Evolutionary conservation across 2,797 vertebrate genomes (phyloP).

Genomic region (Bryconaethiops microstoma): DNA sequence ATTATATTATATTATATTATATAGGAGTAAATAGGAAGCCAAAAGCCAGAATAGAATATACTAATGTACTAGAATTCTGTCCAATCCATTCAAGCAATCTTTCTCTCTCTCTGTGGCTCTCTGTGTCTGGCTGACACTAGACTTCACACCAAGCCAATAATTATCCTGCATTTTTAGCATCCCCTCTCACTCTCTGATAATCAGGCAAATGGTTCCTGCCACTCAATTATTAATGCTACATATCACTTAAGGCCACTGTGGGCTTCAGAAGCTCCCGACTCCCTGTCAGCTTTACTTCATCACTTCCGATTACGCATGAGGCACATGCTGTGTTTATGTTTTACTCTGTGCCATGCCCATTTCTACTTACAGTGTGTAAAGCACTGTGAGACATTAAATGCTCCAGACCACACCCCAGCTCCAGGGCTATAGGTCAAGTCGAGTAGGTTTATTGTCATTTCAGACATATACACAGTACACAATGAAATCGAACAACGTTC

Average conservation of each 20-base stretch:
- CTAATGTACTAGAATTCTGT: too few relatives aligned
- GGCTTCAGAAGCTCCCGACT: conserved; percentile 1
- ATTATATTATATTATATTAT: too few relatives aligned
- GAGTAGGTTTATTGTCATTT: not conserved
- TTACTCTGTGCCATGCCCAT: not conserved
- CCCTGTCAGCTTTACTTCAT: conserved; percentile 19
- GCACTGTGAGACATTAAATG: not conserved
- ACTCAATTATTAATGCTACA: conserved; percentile 49
- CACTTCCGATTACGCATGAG: not conserved
- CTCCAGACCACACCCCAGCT: not conserved
- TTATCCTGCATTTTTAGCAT: not conserved
- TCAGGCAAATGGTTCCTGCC: conserved; percentile 23
- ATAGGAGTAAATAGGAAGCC: too few relatives aligned
- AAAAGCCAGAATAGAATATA: too few relatives aligned
- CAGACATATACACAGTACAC: too few relatives aligned
- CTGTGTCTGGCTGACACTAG: not conserved
- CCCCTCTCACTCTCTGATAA: not conserved
- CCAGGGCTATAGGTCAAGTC: not conserved
- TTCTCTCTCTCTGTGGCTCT: not conserved
- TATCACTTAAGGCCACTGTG: conserved; percentile 28
- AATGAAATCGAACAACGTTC: too few relatives aligned
- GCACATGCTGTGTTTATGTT: not conserved
- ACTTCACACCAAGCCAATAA: conserved; percentile 22
- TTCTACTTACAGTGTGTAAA: conserved; percentile 8
- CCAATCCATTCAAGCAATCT: too few relatives aligned